Evolutionary conservation across 2,888 invertebrate genomes (phyloP).

Genomic region (Cremastobaeus sp.): DNA sequence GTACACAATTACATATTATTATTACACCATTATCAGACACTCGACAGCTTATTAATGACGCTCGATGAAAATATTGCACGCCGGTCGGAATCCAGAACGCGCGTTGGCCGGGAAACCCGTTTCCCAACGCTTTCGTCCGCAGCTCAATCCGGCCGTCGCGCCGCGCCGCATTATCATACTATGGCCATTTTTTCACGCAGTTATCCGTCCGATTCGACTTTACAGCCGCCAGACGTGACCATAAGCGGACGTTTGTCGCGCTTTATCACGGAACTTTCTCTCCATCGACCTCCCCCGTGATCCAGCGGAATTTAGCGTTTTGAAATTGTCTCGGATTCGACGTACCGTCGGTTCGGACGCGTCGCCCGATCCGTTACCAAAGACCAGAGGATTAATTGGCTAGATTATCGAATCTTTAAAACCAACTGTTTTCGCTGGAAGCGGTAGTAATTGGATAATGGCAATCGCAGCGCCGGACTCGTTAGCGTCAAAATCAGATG

Average conservation of each 20-base stretch:
- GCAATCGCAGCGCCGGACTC: no score
- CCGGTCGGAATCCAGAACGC: constrained; percentile 25
- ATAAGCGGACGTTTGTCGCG: constrained; percentile 25
- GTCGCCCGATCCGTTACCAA: no score
- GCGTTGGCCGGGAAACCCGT: constrained; percentile 47
- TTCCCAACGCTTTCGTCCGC: constrained; percentile 21
- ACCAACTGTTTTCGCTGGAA: no score
- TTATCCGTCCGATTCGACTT: constrained; percentile 6
- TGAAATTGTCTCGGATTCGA: no score
- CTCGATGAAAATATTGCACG: constrained; percentile 44
- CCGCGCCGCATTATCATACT: constrained; percentile 26
- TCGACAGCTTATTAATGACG: constrained; percentile 39
- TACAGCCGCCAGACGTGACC: constrained; percentile 6
- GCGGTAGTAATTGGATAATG: no score
- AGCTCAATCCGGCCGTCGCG: not conserved
- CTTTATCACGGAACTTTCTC: constrained; percentile 27
- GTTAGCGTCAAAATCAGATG: no score
- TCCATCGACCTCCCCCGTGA: constrained; percentile 26
- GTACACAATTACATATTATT: constrained; percentile 43
- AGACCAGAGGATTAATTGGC: no score
- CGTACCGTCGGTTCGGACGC: no score
- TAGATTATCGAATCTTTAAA: no score
- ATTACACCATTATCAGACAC: constrained; percentile 33
- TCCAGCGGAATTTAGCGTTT: constrained; percentile 34
- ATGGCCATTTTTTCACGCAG: constrained; percentile 7